Percentiles rank a stretch among this genome's conserved stretches.
These are phyloP conservation scores for Chlorocebus sabaeus DNA, from an alignment of 2,113 vertebrate species.

Conservation along the genomic window DNA sequence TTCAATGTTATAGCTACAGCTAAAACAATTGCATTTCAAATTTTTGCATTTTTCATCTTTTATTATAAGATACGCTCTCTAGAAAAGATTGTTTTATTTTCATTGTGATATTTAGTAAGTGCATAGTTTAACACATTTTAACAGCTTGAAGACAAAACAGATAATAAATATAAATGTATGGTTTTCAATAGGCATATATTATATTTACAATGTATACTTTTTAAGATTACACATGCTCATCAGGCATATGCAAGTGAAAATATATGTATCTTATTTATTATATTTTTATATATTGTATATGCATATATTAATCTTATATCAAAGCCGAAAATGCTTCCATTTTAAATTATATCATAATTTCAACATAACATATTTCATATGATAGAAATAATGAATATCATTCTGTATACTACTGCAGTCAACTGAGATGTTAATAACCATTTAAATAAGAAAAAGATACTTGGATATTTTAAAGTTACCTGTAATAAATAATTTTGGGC, in stretches of 20 bases:
- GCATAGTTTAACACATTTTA: not conserved
- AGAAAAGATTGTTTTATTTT: not conserved
- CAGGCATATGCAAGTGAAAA: not conserved
- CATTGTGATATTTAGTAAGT: not conserved
- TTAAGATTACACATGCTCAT: not conserved
- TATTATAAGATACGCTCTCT: not conserved
- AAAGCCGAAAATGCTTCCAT: not conserved
- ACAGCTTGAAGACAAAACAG: not conserved
- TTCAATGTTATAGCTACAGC: not conserved
- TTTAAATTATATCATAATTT: not conserved
- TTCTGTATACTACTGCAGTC: not conserved
- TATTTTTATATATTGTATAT: not conserved
- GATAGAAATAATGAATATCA: not conserved
- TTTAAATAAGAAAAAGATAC: not conserved
- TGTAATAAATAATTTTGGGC: not conserved
- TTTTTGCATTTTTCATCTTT: not conserved
- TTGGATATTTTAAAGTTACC: not conserved
- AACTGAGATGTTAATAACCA: not conserved
- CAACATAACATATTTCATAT: not conserved
- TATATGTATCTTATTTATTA: not conserved
- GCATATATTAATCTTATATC: not conserved
- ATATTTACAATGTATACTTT: not conserved
- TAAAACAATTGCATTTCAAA: not conserved
- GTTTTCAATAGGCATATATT: not conserved
- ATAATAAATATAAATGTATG: not conserved